These are phyloP conservation scores for Cromileptes altivelis DNA, from an alignment of 2,113 vertebrate species.

Conservation along the genomic window DNA sequence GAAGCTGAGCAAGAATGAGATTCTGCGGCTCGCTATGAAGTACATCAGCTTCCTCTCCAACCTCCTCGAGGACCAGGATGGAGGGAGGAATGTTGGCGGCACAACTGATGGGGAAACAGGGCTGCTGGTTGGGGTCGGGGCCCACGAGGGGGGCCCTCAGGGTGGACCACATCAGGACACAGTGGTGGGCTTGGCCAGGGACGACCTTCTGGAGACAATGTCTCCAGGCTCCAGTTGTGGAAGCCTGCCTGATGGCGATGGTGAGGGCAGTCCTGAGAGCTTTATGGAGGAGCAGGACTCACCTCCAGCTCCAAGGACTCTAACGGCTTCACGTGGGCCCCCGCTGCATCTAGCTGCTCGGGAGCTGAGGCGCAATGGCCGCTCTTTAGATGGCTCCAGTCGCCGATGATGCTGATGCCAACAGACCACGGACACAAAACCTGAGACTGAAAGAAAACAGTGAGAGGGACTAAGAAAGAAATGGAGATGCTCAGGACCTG, in stretches of 20 bases:
- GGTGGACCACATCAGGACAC: conserved; percentile 81
- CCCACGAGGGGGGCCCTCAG: conserved; percentile 85
- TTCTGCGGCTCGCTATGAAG: conserved; percentile 96
- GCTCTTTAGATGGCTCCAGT: conserved; percentile 87
- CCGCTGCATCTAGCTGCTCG: conserved; percentile 76
- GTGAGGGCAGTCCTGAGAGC: conserved; percentile 93
- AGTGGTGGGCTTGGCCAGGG: conserved; percentile 89
- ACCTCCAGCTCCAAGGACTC: conserved; percentile 79
- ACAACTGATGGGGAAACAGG: conserved; percentile 84
- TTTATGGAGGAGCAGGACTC: conserved; percentile 89
- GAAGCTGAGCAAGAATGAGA: conserved; percentile 98
- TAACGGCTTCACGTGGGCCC: conserved; percentile 83
- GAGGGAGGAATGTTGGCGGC: conserved; percentile 89
- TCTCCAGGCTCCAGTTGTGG: conserved; percentile 95
- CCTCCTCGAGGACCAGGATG: conserved; percentile 95
- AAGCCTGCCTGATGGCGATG: conserved; percentile 92
- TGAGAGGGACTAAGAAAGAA: conserved; percentile 29
- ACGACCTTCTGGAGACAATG: conserved; percentile 92
- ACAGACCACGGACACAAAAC: conserved; percentile 22
- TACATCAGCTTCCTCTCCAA: conserved; percentile 98
- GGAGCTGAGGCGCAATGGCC: conserved; percentile 88
- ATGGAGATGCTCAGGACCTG: conserved; percentile 51
- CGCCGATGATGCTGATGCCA: conserved; percentile 89
- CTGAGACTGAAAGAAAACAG: conserved; percentile 43
- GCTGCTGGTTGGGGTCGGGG: conserved; percentile 89